These are phyloP conservation scores for Napeogenes sylphis DNA, from an alignment of 2,888 invertebrate genomes.

Conservation along the genomic window DNA sequence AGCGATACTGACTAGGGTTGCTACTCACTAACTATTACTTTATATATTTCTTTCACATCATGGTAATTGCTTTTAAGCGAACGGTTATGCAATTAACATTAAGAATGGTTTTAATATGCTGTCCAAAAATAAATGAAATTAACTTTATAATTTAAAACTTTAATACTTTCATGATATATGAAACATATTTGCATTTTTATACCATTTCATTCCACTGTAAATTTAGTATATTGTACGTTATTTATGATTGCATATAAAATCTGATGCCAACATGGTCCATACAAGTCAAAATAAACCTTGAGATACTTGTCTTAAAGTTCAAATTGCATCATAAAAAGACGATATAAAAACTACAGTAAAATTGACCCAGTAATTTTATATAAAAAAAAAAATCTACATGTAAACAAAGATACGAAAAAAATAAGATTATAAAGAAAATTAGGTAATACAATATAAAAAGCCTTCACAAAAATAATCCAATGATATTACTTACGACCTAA, in stretches of 20 bases:
- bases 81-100: too few species aligned
- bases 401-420: not conserved
- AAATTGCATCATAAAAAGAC: not conserved
- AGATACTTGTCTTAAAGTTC: conserved; percentile 11
- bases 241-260: conserved; percentile 26
- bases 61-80: too few species aligned
- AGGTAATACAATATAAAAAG: not conserved
- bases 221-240: conserved; percentile 16
- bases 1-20: conserved; percentile 13
- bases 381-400: not conserved
- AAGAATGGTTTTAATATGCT: not conserved
- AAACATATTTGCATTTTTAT: conserved; percentile 27
- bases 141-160: conserved; percentile 18
- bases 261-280: conserved; percentile 26
- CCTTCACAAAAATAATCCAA: not conserved
- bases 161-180: conserved; percentile 20
- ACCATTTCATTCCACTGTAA: conserved; percentile 20
- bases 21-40: not conserved
- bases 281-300: conserved; percentile 20
- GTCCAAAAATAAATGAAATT: conserved; percentile 11
- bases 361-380: conserved; percentile 5
- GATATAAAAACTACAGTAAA: conserved; percentile 6
- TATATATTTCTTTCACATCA: not conserved
- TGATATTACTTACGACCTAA: not conserved
- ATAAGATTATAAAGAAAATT: not conserved